Evolutionary conservation across 1,140 invertebrate species (phyloP), one percentile per base, ranked within the genome.

Genomic region (Drosophila dunni): DNA sequence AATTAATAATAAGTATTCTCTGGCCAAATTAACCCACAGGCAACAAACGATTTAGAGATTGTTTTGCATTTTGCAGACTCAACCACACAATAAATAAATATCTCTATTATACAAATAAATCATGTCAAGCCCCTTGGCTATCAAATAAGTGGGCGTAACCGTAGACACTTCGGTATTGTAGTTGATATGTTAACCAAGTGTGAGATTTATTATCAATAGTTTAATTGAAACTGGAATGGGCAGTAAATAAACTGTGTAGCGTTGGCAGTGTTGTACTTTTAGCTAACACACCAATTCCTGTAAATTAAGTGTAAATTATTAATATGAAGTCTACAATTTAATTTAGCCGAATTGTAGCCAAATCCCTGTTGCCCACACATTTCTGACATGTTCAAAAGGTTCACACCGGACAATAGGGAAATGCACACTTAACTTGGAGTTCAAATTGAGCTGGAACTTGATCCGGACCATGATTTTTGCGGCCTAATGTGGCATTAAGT

Each of bases 401-500:
- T 63, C 62, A 29, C 57, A 24, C 36, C n/a, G 24, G 38, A 53
- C 50, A 54, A 54, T 44, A 46, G 76, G 38, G 56, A 79, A 79
- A 69, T 64, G 57, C 20, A 53, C 68, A 75, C 58, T 64, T 62
- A 64, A 61, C 33, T 42, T 11, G 10, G 15, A 64, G 36, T 40
- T 66, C 62, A 50, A 40, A 45, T 58, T 54, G 24, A 29, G 17
- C 64, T 68, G 10, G 10, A 57, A 50, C 56, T 48, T 20, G 33
- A 65, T 38, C 57, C 54, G 8, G 50, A 33, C 45, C 50, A 64
- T 79, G 56, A 68, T 64, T 70, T 64, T 20, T 40, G 64, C 50
- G 62, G 60, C 78, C 75, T 83, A 82, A 84, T 81, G 66, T 61
- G 80, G 62, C 75, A 75, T 82, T 79, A 64, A 69, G 63, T 60